Conservation (phyloP, 2,888 invertebrate genomes). For the Epirrhoe tristata region DNA sequence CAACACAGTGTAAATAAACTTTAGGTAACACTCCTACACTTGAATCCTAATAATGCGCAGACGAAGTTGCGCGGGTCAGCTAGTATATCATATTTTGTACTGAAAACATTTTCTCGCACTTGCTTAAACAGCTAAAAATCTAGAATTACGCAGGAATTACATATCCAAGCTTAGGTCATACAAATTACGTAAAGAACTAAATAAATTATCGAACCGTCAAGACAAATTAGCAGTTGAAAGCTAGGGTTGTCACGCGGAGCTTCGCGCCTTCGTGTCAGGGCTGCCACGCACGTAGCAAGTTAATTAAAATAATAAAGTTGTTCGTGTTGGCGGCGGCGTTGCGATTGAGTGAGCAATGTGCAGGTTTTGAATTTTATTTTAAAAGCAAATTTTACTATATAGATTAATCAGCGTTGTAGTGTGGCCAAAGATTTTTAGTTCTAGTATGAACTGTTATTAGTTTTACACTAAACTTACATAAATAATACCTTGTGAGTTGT, state of each 20-base stretch:
- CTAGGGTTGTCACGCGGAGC: conserved; percentile 3
- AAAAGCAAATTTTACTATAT: neutral
- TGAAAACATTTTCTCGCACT: too few species aligned
- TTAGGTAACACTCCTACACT: too few species aligned
- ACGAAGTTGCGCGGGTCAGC: too few species aligned
- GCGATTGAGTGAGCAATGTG: neutral
- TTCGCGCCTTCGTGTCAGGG: neutral
- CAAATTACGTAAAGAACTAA: neutral
- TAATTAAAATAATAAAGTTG: neutral
- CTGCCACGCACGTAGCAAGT: neutral
- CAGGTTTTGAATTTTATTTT: neutral
- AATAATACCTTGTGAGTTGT: too few species aligned
- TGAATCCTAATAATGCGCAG: too few species aligned
- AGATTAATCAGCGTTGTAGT: neutral
- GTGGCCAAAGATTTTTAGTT: neutral
- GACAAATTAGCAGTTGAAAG: conserved; percentile 3
- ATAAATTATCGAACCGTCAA: conserved; percentile 2
- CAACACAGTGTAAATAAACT: too few species aligned
- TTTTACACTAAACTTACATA: too few species aligned
- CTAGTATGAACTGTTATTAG: too few species aligned
- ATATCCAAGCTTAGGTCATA: neutral
- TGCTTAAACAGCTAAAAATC: neutral
- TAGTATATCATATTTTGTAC: too few species aligned
- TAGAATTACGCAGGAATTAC: neutral
- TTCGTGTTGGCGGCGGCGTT: neutral